A percentile compares a stretch with the other conserved stretches of the same genome.
Conservation (phyloP, 2,113 vertebrate species). For the Neogobius melanostomus region DNA sequence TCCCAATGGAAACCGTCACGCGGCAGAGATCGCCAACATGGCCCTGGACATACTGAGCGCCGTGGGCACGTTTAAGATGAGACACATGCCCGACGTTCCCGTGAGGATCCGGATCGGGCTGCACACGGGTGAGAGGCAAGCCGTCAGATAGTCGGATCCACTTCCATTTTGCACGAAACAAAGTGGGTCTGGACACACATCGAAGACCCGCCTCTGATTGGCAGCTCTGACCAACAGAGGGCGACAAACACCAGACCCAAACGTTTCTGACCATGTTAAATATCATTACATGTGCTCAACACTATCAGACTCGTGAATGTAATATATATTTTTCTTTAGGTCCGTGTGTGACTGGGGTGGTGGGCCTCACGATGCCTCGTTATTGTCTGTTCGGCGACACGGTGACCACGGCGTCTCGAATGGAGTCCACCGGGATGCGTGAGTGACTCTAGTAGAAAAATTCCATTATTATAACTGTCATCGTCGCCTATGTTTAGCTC, state of each 20-base stretch:
- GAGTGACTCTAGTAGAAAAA: slow-evolving; percentile 38
- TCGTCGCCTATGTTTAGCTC: no score
- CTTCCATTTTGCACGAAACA: no score
- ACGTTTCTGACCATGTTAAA: neutral
- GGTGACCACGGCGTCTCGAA: slow-evolving; percentile 77
- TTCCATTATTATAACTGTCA: no score
- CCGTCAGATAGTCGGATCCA: no score
- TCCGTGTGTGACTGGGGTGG: slow-evolving; percentile 77
- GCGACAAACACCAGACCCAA: no score
- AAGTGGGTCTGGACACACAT: no score
- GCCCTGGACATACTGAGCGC: slow-evolving; percentile 82
- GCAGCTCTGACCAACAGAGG: no score
- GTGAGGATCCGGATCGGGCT: slow-evolving; percentile 81
- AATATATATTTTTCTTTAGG: slow-evolving; percentile 47
- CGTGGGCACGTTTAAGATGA: slow-evolving; percentile 82
- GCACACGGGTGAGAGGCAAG: slow-evolving; percentile 78
- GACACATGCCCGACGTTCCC: slow-evolving; percentile 81
- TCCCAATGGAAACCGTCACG: slow-evolving; percentile 74
- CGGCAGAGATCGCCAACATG: slow-evolving; percentile 82
- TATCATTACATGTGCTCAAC: neutral
- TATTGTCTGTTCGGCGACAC: slow-evolving; percentile 84
- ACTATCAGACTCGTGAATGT: no score
- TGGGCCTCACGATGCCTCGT: slow-evolving; percentile 82
- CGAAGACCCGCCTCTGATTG: no score
- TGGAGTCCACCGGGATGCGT: slow-evolving; percentile 80